Evolutionary conservation across 2,113 vertebrate genomes (phyloP), one percentile per base, ranked within the genome.

Genomic region (Hylia prasina): DNA sequence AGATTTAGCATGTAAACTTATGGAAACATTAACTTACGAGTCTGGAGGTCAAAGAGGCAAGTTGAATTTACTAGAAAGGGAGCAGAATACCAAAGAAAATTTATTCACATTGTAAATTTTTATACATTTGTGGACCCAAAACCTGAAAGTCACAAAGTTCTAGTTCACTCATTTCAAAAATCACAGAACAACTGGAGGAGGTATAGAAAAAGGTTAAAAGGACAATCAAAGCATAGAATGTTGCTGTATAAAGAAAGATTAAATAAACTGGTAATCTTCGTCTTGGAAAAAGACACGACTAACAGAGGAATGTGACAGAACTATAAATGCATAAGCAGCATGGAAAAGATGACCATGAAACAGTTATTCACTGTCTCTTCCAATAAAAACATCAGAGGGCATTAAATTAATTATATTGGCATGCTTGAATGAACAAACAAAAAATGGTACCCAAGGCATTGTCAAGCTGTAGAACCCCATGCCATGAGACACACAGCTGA

Each of bases 271-370:
- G 48, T 31, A 88, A 51, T 68, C 53, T 79, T 79, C 78, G 44
- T 15, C 56, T 65, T 76, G 24, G 91, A 88, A 85, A 85, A 92
- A 75, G 24, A 54, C 33, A 66, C 3, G 0, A 57, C 16, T 70
- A 91, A 65, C 8, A 30, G 33, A 79, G 48, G 53, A 86, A 86
- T n/a, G 28, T 69, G 53, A 82, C 63, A 80, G 87, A 86, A 82
- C 15, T 53, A 82, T 42, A 69, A 79, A 90, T 84, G 69, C 5
- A 7, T 60, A 79, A 85, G 44, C 0, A 0, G 30, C 48, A 64
- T n/a, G 65, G 94, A 90, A 92, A 90, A 90, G 11, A 85, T 82
- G 42, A 95, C 51, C 92, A 33, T 71, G 69, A 79, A 90, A 76
- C 9, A 53, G 12, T 70, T 95, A 71, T 72, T 86, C 63, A 65